Evolutionary conservation across 1,140 invertebrate species (phyloP).

Genomic region (Camponotus vicinus): DNA sequence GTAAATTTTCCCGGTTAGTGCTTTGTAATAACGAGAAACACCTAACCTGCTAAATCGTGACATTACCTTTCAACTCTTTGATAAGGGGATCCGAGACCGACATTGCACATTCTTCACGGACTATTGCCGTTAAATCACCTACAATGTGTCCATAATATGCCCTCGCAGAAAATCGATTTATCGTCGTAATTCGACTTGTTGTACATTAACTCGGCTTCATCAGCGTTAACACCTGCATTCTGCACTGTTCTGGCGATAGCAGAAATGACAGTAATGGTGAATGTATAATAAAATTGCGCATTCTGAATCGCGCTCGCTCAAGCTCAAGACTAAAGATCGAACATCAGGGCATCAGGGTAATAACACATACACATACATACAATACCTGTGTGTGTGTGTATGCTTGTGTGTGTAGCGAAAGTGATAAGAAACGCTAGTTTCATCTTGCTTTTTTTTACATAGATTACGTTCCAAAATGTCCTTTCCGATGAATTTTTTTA

Average conservation of each 20-base stretch:
- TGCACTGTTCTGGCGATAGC: neutral
- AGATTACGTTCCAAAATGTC: no score
- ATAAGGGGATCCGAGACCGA: constrained; percentile 86
- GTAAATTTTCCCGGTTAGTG: neutral
- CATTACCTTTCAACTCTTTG: constrained; percentile 87
- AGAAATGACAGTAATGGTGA: neutral
- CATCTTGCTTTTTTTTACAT: no score
- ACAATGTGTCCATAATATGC: neutral
- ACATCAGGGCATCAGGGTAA: neutral
- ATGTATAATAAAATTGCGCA: neutral
- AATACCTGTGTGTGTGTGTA: no score
- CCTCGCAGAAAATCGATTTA: constrained; percentile 1
- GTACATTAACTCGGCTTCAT: neutral
- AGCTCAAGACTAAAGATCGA: neutral
- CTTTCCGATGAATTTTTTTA: no score
- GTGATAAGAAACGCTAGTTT: no score
- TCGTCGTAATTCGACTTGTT: neutral
- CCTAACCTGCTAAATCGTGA: constrained; percentile 42
- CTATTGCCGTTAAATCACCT: constrained; percentile 37
- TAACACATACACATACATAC: no score
- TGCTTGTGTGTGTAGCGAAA: no score
- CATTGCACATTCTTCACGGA: constrained; percentile 78
- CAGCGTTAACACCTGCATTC: constrained; percentile 26
- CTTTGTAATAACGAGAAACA: neutral
- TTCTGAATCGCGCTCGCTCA: constrained; percentile 16